Conservation (phyloP, 2,888 invertebrate genomes). For the Andricus curvator region DNA sequence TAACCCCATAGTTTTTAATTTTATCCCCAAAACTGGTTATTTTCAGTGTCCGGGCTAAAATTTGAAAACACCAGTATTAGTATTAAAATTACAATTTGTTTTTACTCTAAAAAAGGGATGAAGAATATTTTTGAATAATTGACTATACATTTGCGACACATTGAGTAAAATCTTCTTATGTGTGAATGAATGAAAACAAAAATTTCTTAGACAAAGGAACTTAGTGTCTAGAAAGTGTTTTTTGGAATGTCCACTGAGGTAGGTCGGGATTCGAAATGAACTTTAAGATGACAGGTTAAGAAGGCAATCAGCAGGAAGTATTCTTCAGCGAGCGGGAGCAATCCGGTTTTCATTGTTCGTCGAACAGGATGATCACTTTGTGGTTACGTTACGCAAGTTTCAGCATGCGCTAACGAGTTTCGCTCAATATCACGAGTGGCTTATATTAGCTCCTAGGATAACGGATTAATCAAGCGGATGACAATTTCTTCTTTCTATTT, state of each 20-base stretch:
- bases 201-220: not conserved
- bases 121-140: no score
- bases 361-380: conserved; percentile 45
- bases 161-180: not conserved
- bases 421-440: conserved; percentile 52
- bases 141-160: no score
- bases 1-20: no score
- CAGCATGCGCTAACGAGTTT: conserved; percentile 50
- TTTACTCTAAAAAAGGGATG: no score
- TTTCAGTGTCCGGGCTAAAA: no score
- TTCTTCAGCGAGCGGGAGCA: conserved; percentile 37
- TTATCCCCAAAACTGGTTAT: no score
- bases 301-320: conserved; percentile 30
- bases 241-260: not conserved
- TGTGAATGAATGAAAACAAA: not conserved
- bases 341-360: conserved; percentile 45
- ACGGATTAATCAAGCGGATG: conserved; percentile 56
- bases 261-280: conserved; percentile 5
- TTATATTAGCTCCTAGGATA: conserved; percentile 41
- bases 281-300: conserved; percentile 19
- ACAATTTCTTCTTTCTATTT: conserved; percentile 41
- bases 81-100: no score
- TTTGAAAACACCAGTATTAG: no score
- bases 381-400: conserved; percentile 55
- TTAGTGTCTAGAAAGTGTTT: not conserved